Percentiles rank a stretch among this genome's conserved stretches.
These are phyloP conservation scores for Centruroides sculpturatus DNA, from an alignment of 1,140 invertebrate genomes.

Conservation along the genomic window DNA sequence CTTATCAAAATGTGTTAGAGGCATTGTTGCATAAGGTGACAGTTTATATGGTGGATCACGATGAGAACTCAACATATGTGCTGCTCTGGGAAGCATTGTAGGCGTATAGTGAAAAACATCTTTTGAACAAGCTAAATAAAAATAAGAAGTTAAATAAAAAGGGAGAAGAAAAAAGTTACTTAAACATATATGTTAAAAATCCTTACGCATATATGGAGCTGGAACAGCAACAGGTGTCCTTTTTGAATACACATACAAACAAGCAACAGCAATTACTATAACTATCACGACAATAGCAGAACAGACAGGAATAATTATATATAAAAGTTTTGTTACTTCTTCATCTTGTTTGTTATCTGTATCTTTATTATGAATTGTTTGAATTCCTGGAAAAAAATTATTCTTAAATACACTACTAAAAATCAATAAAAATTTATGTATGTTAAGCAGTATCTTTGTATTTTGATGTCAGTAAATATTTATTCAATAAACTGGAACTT, in stretches of 20 bases:
- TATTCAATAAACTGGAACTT: no score
- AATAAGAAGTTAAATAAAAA: not conserved
- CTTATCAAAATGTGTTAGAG: conserved; percentile 7
- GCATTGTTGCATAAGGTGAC: conserved; percentile 12
- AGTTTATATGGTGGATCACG: no score
- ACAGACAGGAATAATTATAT: conserved; percentile 11
- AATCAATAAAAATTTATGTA: no score
- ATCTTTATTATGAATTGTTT: not conserved
- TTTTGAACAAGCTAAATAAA: not conserved
- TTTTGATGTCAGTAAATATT: no score
- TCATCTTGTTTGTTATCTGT: not conserved
- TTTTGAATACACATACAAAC: conserved; percentile 13
- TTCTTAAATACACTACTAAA: no score
- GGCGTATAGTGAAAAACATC: no score
- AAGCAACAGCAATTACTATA: conserved; percentile 8
- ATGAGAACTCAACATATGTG: no score
- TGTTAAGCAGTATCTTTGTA: no score
- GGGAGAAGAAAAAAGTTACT: no score
- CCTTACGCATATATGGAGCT: conserved; percentile 6
- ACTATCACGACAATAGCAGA: conserved; percentile 13
- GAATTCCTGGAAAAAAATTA: not conserved
- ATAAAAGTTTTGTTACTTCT: conserved; percentile 9
- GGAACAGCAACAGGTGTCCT: not conserved
- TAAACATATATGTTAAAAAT: no score
- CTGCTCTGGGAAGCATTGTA: no score